Evolutionary conservation across 2,888 invertebrate species (phyloP).

Genomic region (Timandra comae): DNA sequence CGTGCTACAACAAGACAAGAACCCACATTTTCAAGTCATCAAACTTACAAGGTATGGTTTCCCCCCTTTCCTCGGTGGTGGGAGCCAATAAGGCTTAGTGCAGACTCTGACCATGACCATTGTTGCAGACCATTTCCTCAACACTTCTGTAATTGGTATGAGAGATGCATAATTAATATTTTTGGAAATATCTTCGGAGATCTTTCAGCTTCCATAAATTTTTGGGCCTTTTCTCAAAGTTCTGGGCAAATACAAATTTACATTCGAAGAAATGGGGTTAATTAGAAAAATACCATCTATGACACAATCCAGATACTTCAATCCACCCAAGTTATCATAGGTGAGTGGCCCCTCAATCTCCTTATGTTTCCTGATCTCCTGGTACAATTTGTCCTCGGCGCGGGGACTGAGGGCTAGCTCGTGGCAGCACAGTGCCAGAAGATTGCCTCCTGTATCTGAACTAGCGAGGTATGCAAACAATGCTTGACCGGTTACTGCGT

Average conservation of each 20-base stretch:
- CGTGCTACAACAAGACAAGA: too few relatives aligned
- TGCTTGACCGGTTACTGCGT: constrained; percentile 54
- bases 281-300: constrained; percentile 34
- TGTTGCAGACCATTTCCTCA: constrained; percentile 59
- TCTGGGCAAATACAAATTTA: not conserved
- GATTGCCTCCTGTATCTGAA: constrained; percentile 49
- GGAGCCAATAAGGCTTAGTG: constrained; percentile 48
- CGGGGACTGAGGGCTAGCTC: constrained; percentile 40
- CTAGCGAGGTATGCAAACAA: constrained; percentile 60
- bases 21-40: too few relatives aligned
- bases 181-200: too few relatives aligned
- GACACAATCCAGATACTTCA: constrained; percentile 47
- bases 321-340: constrained; percentile 35
- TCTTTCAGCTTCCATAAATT: too few relatives aligned
- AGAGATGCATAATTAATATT: too few relatives aligned
- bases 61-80: constrained; percentile 34
- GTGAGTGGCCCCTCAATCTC: constrained; percentile 28
- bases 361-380: constrained; percentile 38
- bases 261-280: not conserved
- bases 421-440: constrained; percentile 45
- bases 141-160: constrained; percentile 22
- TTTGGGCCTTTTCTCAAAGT: too few relatives aligned
- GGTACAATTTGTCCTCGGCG: constrained; percentile 54
- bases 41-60: too few relatives aligned
- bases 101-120: constrained; percentile 60